Conservation (phyloP, 2,113 vertebrate species). For the Chaenogobius annularis region DNA sequence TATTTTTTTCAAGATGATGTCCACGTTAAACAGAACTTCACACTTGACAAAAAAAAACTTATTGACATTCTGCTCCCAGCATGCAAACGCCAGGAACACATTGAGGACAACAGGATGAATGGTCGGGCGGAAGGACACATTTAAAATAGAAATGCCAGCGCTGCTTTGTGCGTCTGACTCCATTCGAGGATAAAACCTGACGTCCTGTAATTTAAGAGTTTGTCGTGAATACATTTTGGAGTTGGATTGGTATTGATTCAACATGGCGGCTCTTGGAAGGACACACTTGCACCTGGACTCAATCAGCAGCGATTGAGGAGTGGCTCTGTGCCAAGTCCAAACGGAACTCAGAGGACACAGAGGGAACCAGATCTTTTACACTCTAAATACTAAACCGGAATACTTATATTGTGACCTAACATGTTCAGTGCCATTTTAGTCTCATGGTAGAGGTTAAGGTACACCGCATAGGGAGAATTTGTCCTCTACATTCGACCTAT, state of each 20-base stretch:
- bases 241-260: conserved; percentile 56
- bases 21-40: no score
- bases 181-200: conserved; percentile 1
- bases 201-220: conserved; percentile 38
- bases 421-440: background rate
- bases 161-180: conserved; percentile 29
- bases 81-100: background rate
- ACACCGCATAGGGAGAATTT: no score
- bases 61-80: conserved; percentile 1
- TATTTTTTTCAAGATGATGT: no score
- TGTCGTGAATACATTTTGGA: conserved; percentile 33
- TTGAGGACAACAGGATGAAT: conserved; percentile 26
- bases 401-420: background rate
- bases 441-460: no score
- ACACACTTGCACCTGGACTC: conserved; percentile 71
- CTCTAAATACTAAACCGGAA: background rate
- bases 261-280: conserved; percentile 58
- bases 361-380: background rate
- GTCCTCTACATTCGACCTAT: no score
- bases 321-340: conserved; percentile 55
- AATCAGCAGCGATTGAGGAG: conserved; percentile 65
- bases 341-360: conserved; percentile 49
- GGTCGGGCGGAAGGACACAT: conserved; percentile 42
- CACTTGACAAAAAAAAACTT: background rate
- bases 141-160: conserved; percentile 18